Evolutionary conservation across 2,797 vertebrate genomes (phyloP).

Genomic region (Gallinago nigripennis): DNA sequence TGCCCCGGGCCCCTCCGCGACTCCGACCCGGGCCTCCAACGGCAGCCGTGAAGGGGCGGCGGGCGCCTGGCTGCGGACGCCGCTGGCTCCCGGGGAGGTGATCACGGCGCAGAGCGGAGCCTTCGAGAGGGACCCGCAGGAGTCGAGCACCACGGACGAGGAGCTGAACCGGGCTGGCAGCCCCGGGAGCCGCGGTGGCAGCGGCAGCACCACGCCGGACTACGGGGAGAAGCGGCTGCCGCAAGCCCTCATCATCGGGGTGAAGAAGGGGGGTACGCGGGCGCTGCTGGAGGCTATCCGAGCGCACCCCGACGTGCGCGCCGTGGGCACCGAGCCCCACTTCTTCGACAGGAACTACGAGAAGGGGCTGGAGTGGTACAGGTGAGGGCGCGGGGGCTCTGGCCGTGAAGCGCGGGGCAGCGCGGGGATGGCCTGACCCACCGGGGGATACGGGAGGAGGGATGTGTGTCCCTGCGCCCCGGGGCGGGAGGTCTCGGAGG

Average conservation of each 20-base stretch:
- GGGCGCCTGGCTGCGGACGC: conserved; percentile 77
- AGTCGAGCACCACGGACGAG: conserved; percentile 88
- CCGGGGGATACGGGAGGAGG: too few species aligned
- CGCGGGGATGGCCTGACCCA: not conserved
- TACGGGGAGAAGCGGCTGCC: conserved; percentile 94
- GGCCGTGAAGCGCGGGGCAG: not conserved
- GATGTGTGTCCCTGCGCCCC: not conserved
- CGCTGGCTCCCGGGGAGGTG: conserved; percentile 78
- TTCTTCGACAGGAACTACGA: conserved; percentile 99
- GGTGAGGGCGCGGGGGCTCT: conserved; percentile 76
- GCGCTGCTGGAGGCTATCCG: conserved; percentile 94
- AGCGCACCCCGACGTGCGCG: conserved; percentile 95
- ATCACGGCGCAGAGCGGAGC: conserved; percentile 74
- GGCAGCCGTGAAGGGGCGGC: conserved; percentile 61
- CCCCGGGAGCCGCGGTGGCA: conserved; percentile 75
- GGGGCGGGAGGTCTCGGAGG: not conserved
- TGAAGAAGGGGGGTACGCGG: conserved; percentile 96
- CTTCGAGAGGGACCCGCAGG: conserved; percentile 80
- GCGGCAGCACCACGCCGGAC: conserved; percentile 83
- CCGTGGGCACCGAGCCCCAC: conserved; percentile 95
- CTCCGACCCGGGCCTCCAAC: conserved; percentile 52
- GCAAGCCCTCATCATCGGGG: conserved; percentile 95
- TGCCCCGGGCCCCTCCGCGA: not conserved
- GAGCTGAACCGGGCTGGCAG: conserved; percentile 82
- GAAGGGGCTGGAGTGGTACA: conserved; percentile 96